Conservation (phyloP, 1,140 invertebrate genomes). For the Liolophura sinensis region DNA sequence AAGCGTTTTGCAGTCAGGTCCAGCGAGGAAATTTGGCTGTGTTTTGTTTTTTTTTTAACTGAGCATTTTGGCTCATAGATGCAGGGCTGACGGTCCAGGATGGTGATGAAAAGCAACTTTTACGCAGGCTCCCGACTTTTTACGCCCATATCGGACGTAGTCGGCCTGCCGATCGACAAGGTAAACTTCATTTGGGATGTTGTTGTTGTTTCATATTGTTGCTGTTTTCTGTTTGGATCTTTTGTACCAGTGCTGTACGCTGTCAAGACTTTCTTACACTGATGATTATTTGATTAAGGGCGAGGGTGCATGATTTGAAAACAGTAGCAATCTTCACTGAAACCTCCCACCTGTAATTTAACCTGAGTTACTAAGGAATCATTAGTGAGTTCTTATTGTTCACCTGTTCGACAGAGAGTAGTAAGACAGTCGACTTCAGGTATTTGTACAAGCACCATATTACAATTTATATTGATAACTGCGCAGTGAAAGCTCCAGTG, state of each 20-base stretch:
- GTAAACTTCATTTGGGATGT: constrained; percentile 8
- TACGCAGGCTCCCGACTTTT: constrained; percentile 31
- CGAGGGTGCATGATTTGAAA: not conserved
- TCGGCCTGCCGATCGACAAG: constrained; percentile 34
- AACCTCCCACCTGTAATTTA: constrained; percentile 4
- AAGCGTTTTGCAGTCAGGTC: no score
- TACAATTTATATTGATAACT: no score
- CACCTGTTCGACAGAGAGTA: no score
- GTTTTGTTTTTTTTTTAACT: no score
- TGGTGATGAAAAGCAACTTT: constrained; percentile 20
- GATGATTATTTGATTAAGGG: not conserved
- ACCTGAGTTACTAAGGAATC: no score
- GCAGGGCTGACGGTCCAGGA: not conserved
- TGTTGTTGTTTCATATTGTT: not conserved
- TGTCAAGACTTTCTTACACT: not conserved
- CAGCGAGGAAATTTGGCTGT: no score
- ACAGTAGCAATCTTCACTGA: not conserved
- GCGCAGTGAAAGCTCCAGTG: no score
- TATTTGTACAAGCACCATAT: no score
- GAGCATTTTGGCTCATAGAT: no score
- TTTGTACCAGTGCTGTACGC: not conserved
- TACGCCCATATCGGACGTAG: constrained; percentile 19
- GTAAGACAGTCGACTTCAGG: no score
- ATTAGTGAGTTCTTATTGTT: no score
- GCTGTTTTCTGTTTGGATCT: not conserved